phyloP scores from a whole-genome alignment of 2,888 invertebrate genomes.

The Cephus rjabovi region DNA sequence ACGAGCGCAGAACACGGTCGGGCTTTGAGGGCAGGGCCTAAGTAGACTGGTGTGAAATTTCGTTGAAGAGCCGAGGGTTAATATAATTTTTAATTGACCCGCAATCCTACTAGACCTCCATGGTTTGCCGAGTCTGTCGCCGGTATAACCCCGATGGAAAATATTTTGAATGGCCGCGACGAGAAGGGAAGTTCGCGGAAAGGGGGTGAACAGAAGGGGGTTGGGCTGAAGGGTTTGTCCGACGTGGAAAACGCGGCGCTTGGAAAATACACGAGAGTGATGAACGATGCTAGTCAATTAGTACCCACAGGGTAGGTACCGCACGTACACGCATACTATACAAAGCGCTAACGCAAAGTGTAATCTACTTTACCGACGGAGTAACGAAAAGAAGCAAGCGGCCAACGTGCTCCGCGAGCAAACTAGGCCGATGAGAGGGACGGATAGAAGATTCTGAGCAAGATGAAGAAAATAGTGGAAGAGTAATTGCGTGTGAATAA shows the following conservation, averaged over 20 bases:
- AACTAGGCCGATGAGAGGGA: neutral
- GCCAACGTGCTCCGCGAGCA: constrained; percentile 8
- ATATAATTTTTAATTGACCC: neutral
- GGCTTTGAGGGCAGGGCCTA: too few species aligned
- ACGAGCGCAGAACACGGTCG: too few species aligned
- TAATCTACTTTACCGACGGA: constrained; percentile 24
- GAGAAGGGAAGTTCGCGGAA: neutral
- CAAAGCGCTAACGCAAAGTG: neutral
- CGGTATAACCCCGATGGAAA: neutral
- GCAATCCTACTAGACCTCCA: neutral
- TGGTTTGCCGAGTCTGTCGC: neutral
- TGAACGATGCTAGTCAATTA: constrained; percentile 67
- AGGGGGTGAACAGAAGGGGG: neutral
- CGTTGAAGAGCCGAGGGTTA: neutral
- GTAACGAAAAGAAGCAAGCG: constrained; percentile 13
- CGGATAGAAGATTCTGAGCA: neutral
- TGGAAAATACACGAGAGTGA: constrained; percentile 49
- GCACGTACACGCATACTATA: neutral
- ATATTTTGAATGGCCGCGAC: neutral
- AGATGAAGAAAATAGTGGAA: constrained; percentile 18
- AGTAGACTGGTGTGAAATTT: neutral
- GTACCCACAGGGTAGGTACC: constrained; percentile 47
- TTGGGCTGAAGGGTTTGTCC: neutral
- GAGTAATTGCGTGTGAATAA: constrained; percentile 43
- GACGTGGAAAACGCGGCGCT: neutral